Base-by-base conservation (phyloP, 2,113 vertebrate species). In the Heliornis fulica region DNA sequence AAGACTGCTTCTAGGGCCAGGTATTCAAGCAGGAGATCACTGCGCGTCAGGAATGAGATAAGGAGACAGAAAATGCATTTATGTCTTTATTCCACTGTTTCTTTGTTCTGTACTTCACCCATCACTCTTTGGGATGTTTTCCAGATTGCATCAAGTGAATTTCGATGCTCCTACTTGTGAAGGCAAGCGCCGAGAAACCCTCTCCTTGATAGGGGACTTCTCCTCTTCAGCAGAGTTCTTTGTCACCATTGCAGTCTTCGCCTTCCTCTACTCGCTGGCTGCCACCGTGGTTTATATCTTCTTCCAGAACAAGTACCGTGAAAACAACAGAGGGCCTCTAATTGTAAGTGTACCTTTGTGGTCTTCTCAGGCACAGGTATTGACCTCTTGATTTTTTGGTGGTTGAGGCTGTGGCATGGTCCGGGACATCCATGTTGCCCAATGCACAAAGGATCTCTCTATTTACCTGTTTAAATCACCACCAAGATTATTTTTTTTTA, bases 151-250 rank as follows among this genome's bases (percentile, higher is more conserved):
- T 96, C 98, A 99, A 97, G 99, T 99, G 95, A 98, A 98, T 54
- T 99, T 99, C 31, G 99, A 99, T 92, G 99, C 97, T 20, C 99
- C 99, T 21, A 97, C 97, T 75, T 99, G 99, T 34, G 99, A 99
- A 95, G 98, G 98, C 53, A 99, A 98, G 92, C 98, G 90, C 46
- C 98, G 95, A 85, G 99, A 99, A 96, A 98, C 95, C 3, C 98
- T 99, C 36, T 98, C 98, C 63, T 98, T 99, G 96, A 97, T 97
- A 40, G 99, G 99, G 10, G 99, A 99, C 97, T 99, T 98, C 96
- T 99, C 99, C 3, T 99, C 99, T n/a, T 99, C 99, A 0, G 99
- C 99, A 0, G 99, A 99, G 96, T 99, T 99, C 98, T 99, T 99
- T 1, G 99, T 99, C 97, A 99, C 99, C 23, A 98, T 99, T 2